These are phyloP conservation scores for Pelodytes ibericus DNA, from an alignment of 2,797 vertebrate genomes.

Conservation along the genomic window DNA sequence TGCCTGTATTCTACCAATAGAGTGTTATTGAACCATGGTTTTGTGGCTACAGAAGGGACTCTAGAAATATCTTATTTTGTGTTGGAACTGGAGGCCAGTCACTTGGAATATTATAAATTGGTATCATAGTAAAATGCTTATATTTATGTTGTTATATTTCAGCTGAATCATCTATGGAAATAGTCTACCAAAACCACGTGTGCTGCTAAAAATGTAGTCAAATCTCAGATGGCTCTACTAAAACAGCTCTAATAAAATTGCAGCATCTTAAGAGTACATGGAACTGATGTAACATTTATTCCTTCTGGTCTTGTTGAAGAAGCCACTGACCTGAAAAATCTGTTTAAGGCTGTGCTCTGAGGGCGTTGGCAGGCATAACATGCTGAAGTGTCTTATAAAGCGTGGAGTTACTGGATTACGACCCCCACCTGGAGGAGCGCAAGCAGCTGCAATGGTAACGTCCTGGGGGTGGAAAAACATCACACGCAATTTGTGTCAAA, in stretches of 20 bases:
- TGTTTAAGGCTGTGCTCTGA: conserved; percentile 84
- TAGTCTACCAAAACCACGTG: conserved; percentile 1
- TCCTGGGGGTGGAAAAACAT: conserved; percentile 67
- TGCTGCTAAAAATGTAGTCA: conserved; percentile 10
- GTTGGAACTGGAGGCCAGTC: too few relatives aligned
- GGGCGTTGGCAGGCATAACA: conserved; percentile 82
- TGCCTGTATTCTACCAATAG: too few relatives aligned
- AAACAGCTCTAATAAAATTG: conserved; percentile 17
- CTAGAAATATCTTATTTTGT: too few relatives aligned
- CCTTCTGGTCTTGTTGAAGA: conserved; percentile 15
- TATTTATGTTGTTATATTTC: too few relatives aligned
- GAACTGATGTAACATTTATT: conserved; percentile 9
- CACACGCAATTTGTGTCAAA: conserved; percentile 54
- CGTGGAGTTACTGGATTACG: conserved; percentile 85
- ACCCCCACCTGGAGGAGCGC: conserved; percentile 83
- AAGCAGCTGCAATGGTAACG: conserved; percentile 81
- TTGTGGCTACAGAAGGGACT: too few relatives aligned
- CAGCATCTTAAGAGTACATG: neutral
- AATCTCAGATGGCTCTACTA: conserved; percentile 21
- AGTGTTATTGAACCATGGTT: too few relatives aligned
- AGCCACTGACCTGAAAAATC: conserved; percentile 80
- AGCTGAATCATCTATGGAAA: neutral
- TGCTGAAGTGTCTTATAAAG: conserved; percentile 85
- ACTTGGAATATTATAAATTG: too few relatives aligned
- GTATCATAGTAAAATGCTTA: too few relatives aligned